A percentile compares a stretch with the other conserved stretches of the same genome.
Evolutionary conservation across 2,888 invertebrate genomes (phyloP).

Genomic region (Oscheius sp.): DNA sequence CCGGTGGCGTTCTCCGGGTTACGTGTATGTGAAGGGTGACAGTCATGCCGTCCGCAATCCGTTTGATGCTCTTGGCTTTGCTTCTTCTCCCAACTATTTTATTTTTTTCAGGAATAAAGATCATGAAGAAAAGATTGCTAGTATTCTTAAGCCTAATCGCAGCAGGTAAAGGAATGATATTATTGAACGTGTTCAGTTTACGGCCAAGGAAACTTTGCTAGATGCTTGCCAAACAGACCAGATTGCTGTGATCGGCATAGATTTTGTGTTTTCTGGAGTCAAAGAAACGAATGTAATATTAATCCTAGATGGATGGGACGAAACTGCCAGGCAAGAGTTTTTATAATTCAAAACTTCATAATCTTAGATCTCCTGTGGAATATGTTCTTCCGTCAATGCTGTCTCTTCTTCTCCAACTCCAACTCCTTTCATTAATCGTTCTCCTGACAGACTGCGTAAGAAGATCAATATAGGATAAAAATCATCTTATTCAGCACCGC

Average conservation of each 20-base stretch:
- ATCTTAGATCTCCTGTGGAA: slow-evolving; percentile 18
- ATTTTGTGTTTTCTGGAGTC: slow-evolving; percentile 60
- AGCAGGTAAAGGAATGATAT: neutral
- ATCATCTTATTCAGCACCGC: neutral
- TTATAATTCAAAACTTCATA: neutral
- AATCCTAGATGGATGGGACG: slow-evolving; percentile 63
- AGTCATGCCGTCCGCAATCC: slow-evolving; percentile 4
- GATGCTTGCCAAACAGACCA: slow-evolving; percentile 20
- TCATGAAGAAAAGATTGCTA: too few relatives aligned
- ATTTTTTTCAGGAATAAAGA: too few relatives aligned
- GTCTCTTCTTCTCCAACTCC: neutral
- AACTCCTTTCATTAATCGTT: slow-evolving; percentile 23
- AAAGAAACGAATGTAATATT: slow-evolving; percentile 54
- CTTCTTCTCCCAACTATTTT: neutral
- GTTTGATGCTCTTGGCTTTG: neutral
- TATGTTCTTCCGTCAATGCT: neutral
- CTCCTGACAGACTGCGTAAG: slow-evolving; percentile 21
- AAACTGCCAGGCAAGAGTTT: slow-evolving; percentile 47
- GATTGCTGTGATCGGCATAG: slow-evolving; percentile 45
- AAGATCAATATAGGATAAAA: neutral
- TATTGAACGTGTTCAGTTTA: neutral
- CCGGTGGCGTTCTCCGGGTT: neutral
- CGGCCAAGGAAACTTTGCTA: slow-evolving; percentile 8
- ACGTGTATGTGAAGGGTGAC: neutral
- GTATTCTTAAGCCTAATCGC: too few relatives aligned